Base-by-base conservation (phyloP, 2,113 vertebrate genomes). In the Poicephalus gulielmi region DNA sequence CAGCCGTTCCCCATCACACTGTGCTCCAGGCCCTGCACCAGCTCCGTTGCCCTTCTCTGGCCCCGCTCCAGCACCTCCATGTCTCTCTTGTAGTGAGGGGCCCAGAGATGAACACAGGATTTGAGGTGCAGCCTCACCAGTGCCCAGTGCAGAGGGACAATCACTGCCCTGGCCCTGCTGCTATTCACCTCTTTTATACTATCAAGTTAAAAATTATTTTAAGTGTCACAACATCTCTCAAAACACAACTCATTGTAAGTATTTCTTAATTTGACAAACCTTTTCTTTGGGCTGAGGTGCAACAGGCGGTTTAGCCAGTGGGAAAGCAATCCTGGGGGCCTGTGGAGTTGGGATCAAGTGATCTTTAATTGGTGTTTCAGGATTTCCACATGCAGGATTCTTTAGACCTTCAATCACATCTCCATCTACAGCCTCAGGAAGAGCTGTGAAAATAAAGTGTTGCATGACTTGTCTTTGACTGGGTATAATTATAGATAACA, bases 271-370 rank as follows among this genome's bases (percentile, higher is more conserved):
- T n/a, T 22, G 47, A 96, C 97, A 30, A 73, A 98, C 98, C 97
- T 98, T 93, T 87, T 97, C 98, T 92, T 86, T 94, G 33, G 99
- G 98, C 47, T 98, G 97, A 11, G 98, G 98, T 70, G 98, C 98
- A 33, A 98, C 98, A 22, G 98, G 95, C 8, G 99, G 98, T n/a
- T 99, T 99, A 70, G 98, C 97, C 28, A 99, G 95, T 7, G 99
- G 98, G 75, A 99, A 99, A 71, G 99, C 98, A 76, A 99, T 98
- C 92, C 98, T 98, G 52, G 99, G 99, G 52, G 99, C 98, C 81
- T 98, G 90, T 1, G 99, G 99, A 5, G 98, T 99, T 25, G 98
- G 98, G 76, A 98, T 96, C 75, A 98, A 76, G 16, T 96, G 94
- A 33, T 94, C 94, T 70, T 98, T 97, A 39, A 80, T 0, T 1